phyloP scores from a whole-genome alignment of 1,140 invertebrate genomes.

The Drosophila ohnishii region DNA sequence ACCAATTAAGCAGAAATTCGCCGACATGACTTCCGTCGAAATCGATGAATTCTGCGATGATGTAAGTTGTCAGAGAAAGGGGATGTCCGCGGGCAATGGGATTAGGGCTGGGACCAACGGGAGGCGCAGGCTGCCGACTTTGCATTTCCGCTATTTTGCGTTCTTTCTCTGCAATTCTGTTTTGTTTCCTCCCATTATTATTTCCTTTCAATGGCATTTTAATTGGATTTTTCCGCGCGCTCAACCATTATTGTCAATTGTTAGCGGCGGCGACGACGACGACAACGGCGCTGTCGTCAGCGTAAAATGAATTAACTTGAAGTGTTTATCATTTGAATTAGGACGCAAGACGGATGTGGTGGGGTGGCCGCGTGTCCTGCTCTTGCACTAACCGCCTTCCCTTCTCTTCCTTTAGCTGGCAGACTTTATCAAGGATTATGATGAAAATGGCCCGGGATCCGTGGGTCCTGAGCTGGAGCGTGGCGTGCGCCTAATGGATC shows the following conservation, averaged over 20 bases:
- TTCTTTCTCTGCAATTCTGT: slow-evolving; percentile 69
- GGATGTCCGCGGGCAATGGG: slow-evolving; percentile 11
- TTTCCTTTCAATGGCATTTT: slow-evolving; percentile 83
- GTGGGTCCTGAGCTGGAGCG: slow-evolving; percentile 90
- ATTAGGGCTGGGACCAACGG: slow-evolving; percentile 8
- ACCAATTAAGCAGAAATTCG: slow-evolving; percentile 90
- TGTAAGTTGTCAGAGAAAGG: slow-evolving; percentile 63
- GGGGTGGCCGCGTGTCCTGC: slow-evolving; percentile 5
- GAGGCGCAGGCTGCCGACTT: slow-evolving; percentile 30
- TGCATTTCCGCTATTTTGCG: slow-evolving; percentile 76
- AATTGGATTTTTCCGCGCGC: slow-evolving; percentile 83
- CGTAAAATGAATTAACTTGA: slow-evolving; percentile 83
- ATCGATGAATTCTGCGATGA: slow-evolving; percentile 88
- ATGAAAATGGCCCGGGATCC: slow-evolving; percentile 89
- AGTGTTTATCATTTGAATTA: slow-evolving; percentile 83
- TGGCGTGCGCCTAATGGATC: slow-evolving; percentile 88
- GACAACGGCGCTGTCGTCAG: slow-evolving; percentile 57
- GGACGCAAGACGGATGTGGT: slow-evolving; percentile 36
- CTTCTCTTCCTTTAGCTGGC: slow-evolving; percentile 80
- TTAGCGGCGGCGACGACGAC: slow-evolving; percentile 54
- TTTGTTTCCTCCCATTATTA: slow-evolving; percentile 82
- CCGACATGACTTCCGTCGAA: slow-evolving; percentile 88
- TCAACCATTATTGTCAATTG: slow-evolving; percentile 82
- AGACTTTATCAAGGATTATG: slow-evolving; percentile 89
- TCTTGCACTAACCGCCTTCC: slow-evolving; percentile 37